Evolutionary conservation across 2,888 invertebrate genomes (phyloP).

Genomic region (Zaprionus lineosus): DNA sequence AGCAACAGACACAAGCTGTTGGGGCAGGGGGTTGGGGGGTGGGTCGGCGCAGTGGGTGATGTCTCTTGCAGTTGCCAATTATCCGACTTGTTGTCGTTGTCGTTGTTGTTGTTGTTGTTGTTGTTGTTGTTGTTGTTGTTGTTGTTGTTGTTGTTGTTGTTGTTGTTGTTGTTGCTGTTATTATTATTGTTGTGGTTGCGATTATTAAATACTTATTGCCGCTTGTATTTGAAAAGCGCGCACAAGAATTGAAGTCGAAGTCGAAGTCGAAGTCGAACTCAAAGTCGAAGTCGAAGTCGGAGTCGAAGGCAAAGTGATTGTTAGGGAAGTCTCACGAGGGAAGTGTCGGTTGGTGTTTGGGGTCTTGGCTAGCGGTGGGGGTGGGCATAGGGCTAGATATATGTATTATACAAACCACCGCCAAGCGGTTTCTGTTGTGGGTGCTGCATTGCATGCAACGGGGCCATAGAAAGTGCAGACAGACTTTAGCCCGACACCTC

Average conservation of each 20-base stretch:
- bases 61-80: slow-evolving; percentile 50
- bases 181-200: slow-evolving; percentile 31
- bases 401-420: no score
- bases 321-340: slow-evolving; percentile 18
- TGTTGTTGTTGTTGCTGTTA: slow-evolving; percentile 37
- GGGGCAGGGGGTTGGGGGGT: slow-evolving; percentile 1
- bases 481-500: slow-evolving; percentile 1
- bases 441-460: slow-evolving; percentile 66
- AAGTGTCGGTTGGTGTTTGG: slow-evolving; percentile 47
- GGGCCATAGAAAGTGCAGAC: slow-evolving; percentile 68
- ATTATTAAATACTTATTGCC: slow-evolving; percentile 69
- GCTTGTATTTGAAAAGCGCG: slow-evolving; percentile 60
- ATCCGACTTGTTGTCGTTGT: no score
- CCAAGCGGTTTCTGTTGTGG: slow-evolving; percentile 46
- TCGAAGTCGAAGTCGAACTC: slow-evolving; percentile 33
- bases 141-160: slow-evolving; percentile 15
- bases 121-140: background rate
- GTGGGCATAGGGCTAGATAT: no score
- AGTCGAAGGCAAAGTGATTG: slow-evolving; percentile 18
- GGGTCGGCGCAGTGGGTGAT: slow-evolving; percentile 11
- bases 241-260: slow-evolving; percentile 51
- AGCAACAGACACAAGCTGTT: slow-evolving; percentile 11
- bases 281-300: slow-evolving; percentile 27
- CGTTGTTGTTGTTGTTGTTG: no score
- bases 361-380: no score